A percentile compares a stretch with the other conserved stretches of the same genome.
Conservation (phyloP, 2,888 invertebrate genomes). For the Enoplolaimus lenunculus region DNA sequence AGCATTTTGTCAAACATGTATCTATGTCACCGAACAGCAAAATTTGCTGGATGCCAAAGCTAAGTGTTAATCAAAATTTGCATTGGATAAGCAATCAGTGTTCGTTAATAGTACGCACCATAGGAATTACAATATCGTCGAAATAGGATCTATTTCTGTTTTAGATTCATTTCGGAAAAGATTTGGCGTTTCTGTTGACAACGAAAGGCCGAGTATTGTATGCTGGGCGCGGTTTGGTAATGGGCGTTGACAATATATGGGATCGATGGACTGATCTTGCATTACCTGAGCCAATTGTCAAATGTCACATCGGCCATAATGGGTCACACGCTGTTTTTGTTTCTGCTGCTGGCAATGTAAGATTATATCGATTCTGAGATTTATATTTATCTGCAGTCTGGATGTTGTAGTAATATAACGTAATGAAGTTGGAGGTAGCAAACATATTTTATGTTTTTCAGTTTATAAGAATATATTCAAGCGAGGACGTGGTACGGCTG, state of each 20-base stretch:
- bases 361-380: neutral
- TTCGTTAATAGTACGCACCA: too few species aligned
- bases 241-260: slow-evolving; percentile 78
- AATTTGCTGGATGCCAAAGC: too few species aligned
- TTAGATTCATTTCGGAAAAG: slow-evolving; percentile 76
- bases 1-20: too few species aligned
- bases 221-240: slow-evolving; percentile 68
- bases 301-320: slow-evolving; percentile 10
- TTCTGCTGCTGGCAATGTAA: neutral
- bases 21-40: too few species aligned
- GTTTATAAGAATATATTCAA: neutral
- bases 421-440: too few species aligned
- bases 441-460: too few species aligned
- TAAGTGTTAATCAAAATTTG: too few species aligned
- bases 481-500: too few species aligned
- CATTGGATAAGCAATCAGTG: too few species aligned
- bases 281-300: slow-evolving; percentile 2
- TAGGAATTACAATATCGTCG: too few species aligned
- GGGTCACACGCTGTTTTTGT: neutral
- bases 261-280: slow-evolving; percentile 9
- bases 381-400: neutral
- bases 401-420: too few species aligned
- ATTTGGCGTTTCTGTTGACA: slow-evolving; percentile 76
- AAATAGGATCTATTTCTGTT: too few species aligned
- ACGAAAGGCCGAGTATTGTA: slow-evolving; percentile 82